Base-by-base conservation (phyloP, 2,113 vertebrate genomes). In the Perognathus longimembris region DNA sequence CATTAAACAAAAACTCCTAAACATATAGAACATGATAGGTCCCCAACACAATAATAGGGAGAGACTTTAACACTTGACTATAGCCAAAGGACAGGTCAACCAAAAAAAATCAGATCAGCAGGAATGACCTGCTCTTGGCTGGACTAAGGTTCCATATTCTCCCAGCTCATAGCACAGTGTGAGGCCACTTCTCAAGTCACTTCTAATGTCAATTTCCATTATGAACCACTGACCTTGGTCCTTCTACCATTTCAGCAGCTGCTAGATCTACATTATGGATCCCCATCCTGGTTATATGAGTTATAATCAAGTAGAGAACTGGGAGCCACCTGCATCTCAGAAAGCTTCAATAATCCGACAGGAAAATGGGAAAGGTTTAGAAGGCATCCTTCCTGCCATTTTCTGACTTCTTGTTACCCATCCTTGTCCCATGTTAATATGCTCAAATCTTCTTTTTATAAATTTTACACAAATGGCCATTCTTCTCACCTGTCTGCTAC, bases 191-290 rank as follows among this genome's bases (percentile, higher is more conserved):
- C 26, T 87, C 54, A 6, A 15, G 34, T 86, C 10, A 1, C 20
- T 10, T n/a, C n/a, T n/a, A n/a, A n/a, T 93, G 34, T 69, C 59
- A 99, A 99, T 97, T 99, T 99, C 98, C 99, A 97, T 93, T 0
- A 95, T 97, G 2, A 98, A 98, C 20, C 14, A 4, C 66, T 98
- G 95, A 98, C 97, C 0, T 96, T 99, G 40, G 17, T 18, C 50
- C 50, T 97, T 97, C 42, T 96, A 95, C 80, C 50, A 12, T 99
- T 98, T 93, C 96, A 97, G 61, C 84, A 99, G 84, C 85, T 20
- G 1, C 97, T 96, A 0, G 97, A 98, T 4, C 74, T 84, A 0
- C 85, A 45, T 45, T 85, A 75, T 95, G 5, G 6, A 7, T 92
- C 59, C 97, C 97, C 1, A 15, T 26, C 0, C 93, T 86, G 36